Conservation (phyloP, 2,888 invertebrate species). For the Cosmia trapezina region DNA sequence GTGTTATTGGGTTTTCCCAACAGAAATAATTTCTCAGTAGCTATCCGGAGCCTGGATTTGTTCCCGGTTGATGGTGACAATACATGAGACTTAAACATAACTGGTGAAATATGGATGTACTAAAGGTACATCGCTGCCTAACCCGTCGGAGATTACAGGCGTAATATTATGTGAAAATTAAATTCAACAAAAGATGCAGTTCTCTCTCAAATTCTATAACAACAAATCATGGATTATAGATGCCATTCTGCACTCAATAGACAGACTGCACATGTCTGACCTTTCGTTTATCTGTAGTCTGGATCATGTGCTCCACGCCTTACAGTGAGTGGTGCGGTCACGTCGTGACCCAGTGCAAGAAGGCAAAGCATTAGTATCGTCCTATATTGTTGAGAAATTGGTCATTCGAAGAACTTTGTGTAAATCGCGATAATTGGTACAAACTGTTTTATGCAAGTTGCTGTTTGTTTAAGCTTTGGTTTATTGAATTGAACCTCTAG, state of each 20-base stretch:
- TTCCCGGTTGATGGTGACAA: too few relatives aligned
- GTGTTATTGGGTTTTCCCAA: too few relatives aligned
- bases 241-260: conserved; percentile 47
- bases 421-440: conserved; percentile 29
- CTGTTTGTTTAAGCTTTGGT: neutral
- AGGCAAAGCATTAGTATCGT: conserved; percentile 43
- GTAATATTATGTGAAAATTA: neutral
- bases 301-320: conserved; percentile 64
- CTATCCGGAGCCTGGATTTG: too few relatives aligned
- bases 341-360: conserved; percentile 57
- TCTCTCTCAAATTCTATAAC: neutral
- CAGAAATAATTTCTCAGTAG: too few relatives aligned
- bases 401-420: conserved; percentile 43
- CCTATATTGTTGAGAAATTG: conserved; percentile 59
- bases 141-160: too few relatives aligned
- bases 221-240: conserved; percentile 26
- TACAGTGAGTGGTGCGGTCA: conserved; percentile 57
- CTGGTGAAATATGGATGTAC: too few relatives aligned
- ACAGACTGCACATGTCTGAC: conserved; percentile 55
- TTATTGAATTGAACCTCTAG: conserved; percentile 1
- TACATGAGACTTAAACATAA: too few relatives aligned
- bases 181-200: neutral
- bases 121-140: too few relatives aligned
- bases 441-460: neutral
- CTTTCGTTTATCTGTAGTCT: conserved; percentile 60